phyloP scores from a whole-genome alignment of 2,113 vertebrate genomes.

The Ochotona princeps region DNA sequence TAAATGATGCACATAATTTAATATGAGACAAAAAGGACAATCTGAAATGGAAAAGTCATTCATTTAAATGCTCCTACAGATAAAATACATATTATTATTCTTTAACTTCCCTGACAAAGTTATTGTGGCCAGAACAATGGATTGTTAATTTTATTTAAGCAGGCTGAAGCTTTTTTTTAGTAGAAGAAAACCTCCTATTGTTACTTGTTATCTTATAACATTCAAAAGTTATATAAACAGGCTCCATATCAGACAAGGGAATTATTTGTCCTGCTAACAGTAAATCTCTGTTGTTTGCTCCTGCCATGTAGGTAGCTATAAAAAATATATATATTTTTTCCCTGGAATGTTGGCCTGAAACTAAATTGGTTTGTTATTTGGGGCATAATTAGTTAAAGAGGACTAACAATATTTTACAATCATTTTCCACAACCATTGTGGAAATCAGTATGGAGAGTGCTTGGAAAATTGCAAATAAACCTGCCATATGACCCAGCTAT shows the following conservation, averaged over 20 bases:
- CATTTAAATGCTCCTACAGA: slow-evolving; percentile 18
- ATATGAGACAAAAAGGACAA: slow-evolving; percentile 5
- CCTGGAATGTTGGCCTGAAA: slow-evolving; percentile 21
- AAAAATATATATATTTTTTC: not conserved
- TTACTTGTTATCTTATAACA: slow-evolving; percentile 7
- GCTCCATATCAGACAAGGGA: not conserved
- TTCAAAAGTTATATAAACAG: slow-evolving; percentile 41
- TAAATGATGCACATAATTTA: slow-evolving; percentile 63
- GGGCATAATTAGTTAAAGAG: not conserved
- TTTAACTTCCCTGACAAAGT: slow-evolving; percentile 28
- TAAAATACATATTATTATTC: slow-evolving; percentile 14
- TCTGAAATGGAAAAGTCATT: slow-evolving; percentile 1
- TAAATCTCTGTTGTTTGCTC: not conserved
- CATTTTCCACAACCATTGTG: not conserved
- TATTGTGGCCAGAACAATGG: not conserved
- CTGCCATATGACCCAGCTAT: too few relatives aligned
- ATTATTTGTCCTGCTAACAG: not conserved
- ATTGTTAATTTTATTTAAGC: slow-evolving; percentile 40
- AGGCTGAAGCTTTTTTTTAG: not conserved
- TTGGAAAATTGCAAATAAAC: too few relatives aligned
- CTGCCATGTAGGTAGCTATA: not conserved
- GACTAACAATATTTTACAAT: not conserved
- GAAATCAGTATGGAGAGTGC: too few relatives aligned
- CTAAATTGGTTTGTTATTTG: not conserved
- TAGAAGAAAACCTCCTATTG: not conserved